A percentile compares a stretch with the other conserved stretches of the same genome.
phyloP scores from a whole-genome alignment of 2,113 vertebrate genomes.

The Balaeniceps rex region DNA sequence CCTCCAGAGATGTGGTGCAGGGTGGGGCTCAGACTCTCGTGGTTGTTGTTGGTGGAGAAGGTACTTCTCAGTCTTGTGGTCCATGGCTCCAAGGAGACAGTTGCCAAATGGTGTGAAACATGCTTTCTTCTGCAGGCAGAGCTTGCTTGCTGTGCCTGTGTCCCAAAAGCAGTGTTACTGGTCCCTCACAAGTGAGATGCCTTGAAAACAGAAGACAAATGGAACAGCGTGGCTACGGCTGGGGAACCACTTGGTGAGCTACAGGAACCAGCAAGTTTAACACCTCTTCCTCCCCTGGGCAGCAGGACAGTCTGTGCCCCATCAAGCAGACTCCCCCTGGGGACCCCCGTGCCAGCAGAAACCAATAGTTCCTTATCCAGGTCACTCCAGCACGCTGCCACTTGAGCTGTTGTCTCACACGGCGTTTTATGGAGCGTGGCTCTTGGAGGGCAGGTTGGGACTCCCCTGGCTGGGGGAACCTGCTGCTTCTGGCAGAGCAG shows the following conservation, averaged over 20 bases:
- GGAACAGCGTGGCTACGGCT: neutral
- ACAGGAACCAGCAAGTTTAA: neutral
- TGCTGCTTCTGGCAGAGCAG: neutral
- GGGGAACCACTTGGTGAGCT: neutral
- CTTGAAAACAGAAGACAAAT: neutral
- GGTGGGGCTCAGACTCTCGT: fast-evolving
- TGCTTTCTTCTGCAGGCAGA: neutral
- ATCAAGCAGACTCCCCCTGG: neutral
- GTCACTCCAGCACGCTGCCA: neutral
- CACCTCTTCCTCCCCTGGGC: neutral
- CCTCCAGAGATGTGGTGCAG: neutral
- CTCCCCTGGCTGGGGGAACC: neutral
- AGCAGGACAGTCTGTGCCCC: neutral
- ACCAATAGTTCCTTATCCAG: neutral
- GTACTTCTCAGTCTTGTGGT: neutral
- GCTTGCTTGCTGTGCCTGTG: neutral
- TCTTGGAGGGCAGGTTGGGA: neutral
- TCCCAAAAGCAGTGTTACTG: neutral
- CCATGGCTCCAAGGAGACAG: neutral
- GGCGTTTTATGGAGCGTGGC: fast-evolving
- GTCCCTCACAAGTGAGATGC: neutral
- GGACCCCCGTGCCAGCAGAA: neutral
- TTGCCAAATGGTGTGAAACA: neutral
- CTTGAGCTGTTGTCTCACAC: neutral
- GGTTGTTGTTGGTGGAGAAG: neutral